phyloP scores from a whole-genome alignment of 2,113 vertebrate genomes.

The Phyllostomus hastatus region DNA sequence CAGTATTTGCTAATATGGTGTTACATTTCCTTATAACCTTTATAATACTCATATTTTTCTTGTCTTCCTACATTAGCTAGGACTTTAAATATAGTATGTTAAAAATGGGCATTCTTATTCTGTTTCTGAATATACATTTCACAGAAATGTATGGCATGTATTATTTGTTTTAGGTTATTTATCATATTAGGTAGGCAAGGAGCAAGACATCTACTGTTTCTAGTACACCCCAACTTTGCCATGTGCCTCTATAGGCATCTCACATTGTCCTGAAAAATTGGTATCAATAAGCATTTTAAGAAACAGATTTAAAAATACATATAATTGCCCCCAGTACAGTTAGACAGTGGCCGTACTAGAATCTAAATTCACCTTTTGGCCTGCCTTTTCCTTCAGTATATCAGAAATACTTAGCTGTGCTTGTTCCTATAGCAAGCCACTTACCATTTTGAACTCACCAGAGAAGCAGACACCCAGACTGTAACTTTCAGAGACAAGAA shows the following conservation, averaged over 20 bases:
- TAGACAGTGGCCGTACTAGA: not conserved
- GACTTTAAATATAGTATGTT: not conserved
- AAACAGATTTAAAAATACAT: not conserved
- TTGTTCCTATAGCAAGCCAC: not conserved
- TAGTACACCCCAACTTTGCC: not conserved
- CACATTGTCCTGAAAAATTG: not conserved
- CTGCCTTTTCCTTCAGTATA: not conserved
- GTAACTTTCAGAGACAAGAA: not conserved
- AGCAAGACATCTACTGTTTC: not conserved
- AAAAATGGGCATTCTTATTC: not conserved
- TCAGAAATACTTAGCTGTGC: not conserved
- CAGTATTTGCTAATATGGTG: not conserved
- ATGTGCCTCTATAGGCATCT: not conserved
- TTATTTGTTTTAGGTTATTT: not conserved
- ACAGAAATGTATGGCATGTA: not conserved
- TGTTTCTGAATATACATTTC: conserved; percentile 16
- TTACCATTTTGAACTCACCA: not conserved
- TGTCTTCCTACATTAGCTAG: not conserved
- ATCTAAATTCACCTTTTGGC: not conserved
- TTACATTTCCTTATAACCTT: not conserved
- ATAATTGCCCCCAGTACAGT: not conserved
- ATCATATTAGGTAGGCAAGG: not conserved
- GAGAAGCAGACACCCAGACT: not conserved
- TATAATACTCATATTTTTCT: not conserved
- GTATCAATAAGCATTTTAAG: not conserved